phyloP scores from a whole-genome alignment of 2,888 invertebrate species.

The Watsonalla binaria region DNA sequence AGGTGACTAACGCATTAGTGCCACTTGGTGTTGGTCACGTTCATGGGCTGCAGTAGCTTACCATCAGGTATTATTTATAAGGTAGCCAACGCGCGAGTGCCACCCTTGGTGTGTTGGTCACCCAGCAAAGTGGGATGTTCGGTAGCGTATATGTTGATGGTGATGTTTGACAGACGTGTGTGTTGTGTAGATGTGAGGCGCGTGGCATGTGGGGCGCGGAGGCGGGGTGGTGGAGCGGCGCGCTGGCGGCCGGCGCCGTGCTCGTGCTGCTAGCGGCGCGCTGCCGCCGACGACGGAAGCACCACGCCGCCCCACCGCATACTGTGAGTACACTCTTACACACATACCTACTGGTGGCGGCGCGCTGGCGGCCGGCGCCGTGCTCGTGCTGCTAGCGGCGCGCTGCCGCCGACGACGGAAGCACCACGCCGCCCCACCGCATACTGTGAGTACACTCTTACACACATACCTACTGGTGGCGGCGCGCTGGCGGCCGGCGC shows the following conservation, averaged over 20 bases:
- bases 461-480: slow-evolving; percentile 54
- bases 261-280: slow-evolving; percentile 50
- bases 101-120: too few relatives aligned
- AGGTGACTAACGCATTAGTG: too few relatives aligned
- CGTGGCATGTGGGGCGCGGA: slow-evolving; percentile 62
- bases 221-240: slow-evolving; percentile 67
- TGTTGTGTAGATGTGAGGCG: slow-evolving; percentile 55
- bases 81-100: too few relatives aligned
- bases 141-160: neutral
- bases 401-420: slow-evolving; percentile 47
- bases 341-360: slow-evolving; percentile 65
- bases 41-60: too few relatives aligned
- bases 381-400: slow-evolving; percentile 50
- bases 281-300: slow-evolving; percentile 45
- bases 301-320: slow-evolving; percentile 8
- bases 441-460: slow-evolving; percentile 13
- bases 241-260: slow-evolving; percentile 60
- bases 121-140: too few relatives aligned
- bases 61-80: too few relatives aligned
- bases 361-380: slow-evolving; percentile 61
- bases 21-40: too few relatives aligned
- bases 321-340: slow-evolving; percentile 12
- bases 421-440: slow-evolving; percentile 11
- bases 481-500: slow-evolving; percentile 64
- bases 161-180: neutral